Base-by-base conservation (phyloP, 2,797 vertebrate genomes). In the Melanotaenia maccullochi region DNA sequence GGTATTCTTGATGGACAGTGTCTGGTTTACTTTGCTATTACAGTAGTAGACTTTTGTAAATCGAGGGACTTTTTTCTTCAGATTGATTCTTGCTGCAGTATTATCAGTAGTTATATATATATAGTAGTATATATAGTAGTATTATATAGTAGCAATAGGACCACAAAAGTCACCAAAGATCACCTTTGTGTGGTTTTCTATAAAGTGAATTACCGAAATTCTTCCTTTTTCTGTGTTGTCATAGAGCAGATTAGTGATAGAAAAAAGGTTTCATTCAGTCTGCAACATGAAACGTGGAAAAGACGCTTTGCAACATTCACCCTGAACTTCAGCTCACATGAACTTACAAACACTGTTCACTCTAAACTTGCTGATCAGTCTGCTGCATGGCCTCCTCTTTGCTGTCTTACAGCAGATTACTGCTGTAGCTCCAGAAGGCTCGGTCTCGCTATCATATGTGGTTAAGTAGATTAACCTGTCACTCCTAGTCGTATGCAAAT, bases 401-500 rank as follows among this genome's bases (percentile, higher is more conserved):
- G 44, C 38, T 14, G 59, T 49, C 44, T 83, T 75, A 47, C 2
- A 6, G 30, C 67, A 76, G 88, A 84, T 90, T 90, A 82, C 22
- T 42, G 1, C 9, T 1, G 13, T 16, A 36, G 62, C 66, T 62
- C 52, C 88, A 90, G 82, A 87, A 86, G 88, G 82, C 73, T 51
- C 40, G 0, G 4, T 9, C 67, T 64, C 14, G 0, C 75, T 51
- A 65, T 61, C 36, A 40, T 82, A 73, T 11, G 2, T 7, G 22
- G 70, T 85, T 80, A 77, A 85, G 77, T 71, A 22, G 76, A 88
- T 91, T 84, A 90, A 67, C 75, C 62, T 38, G 81, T 82, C 80
- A 67, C 60, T 8, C 44, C 55, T 0, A 22, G 72, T 76, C 82
- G 44, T 65, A 5, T 22, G 68, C 67, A 75, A 60, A 65, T 60